These are phyloP conservation scores for Arenicola marina DNA, from an alignment of 2,888 invertebrate genomes.

Conservation along the genomic window DNA sequence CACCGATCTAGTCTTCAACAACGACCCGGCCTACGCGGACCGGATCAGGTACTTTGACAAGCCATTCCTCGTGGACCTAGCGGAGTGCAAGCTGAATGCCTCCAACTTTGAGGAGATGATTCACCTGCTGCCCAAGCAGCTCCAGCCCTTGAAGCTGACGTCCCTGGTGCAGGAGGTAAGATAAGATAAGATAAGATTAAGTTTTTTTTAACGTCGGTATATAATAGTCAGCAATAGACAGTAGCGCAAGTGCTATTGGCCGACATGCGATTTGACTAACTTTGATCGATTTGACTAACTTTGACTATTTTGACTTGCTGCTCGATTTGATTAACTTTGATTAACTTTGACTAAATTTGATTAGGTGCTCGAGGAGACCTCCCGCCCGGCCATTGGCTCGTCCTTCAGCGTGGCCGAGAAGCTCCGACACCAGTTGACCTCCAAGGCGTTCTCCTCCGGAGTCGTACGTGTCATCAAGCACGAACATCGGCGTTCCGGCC, in stretches of 20 bases:
- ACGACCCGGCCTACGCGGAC: conserved; percentile 34
- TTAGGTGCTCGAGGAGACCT: background rate
- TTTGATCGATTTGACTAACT: no score
- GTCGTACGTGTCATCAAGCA: conserved; percentile 34
- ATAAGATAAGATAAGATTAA: no score
- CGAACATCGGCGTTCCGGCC: conserved; percentile 31
- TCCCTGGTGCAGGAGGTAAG: conserved; percentile 33
- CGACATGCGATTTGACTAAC: no score
- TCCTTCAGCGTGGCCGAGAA: conserved; percentile 31
- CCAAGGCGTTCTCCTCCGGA: conserved; percentile 32
- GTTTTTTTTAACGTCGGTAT: no score
- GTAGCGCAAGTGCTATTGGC: no score
- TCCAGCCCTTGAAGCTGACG: conserved; percentile 33
- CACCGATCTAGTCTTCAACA: conserved; percentile 34
- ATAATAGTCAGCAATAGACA: no score
- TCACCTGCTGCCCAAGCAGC: conserved; percentile 29
- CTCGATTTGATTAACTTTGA: no score
- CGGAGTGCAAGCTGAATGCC: conserved; percentile 34
- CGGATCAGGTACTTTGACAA: conserved; percentile 20
- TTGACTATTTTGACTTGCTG: no score
- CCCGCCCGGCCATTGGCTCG: background rate
- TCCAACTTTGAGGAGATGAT: conserved; percentile 31
- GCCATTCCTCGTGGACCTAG: conserved; percentile 37
- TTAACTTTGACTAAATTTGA: no score
- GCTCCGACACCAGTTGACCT: conserved; percentile 33